phyloP scores from a whole-genome alignment of 2,113 vertebrate genomes.

The Arothron firmamentum region DNA sequence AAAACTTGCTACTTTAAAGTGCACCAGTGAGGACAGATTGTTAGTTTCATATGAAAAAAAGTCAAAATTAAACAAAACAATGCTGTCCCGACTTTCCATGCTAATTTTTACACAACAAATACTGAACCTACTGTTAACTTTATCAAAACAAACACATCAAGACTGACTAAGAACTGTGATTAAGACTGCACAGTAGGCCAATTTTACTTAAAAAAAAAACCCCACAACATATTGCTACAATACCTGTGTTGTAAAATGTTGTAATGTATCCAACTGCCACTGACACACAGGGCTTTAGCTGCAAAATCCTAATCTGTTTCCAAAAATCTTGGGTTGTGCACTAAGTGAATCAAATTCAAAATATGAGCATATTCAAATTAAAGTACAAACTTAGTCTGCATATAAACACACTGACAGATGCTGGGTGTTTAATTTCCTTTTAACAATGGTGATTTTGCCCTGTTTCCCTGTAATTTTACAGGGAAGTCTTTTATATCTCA shows the following conservation, averaged over 20 bases:
- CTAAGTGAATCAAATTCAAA: too few species aligned
- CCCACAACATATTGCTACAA: too few species aligned
- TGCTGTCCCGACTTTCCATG: conserved; percentile 34
- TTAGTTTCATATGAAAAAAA: conserved; percentile 55
- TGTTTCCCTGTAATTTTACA: conserved; percentile 51
- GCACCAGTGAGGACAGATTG: conserved; percentile 41
- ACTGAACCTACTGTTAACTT: not conserved
- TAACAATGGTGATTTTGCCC: conserved; percentile 70
- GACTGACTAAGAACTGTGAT: too few species aligned
- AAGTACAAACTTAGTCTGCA: too few species aligned
- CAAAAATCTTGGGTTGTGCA: too few species aligned
- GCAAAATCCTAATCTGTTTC: too few species aligned
- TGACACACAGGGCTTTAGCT: too few species aligned
- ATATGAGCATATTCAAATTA: too few species aligned
- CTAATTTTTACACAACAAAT: not conserved
- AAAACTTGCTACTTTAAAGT: conserved; percentile 43
- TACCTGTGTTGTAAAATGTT: too few species aligned
- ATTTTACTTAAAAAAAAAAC: too few species aligned
- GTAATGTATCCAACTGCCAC: too few species aligned
- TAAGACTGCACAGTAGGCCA: conserved; percentile 50
- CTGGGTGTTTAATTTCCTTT: conserved; percentile 71
- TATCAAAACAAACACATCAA: conserved; percentile 27
- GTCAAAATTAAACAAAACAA: conserved; percentile 51
- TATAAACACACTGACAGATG: conserved; percentile 1
- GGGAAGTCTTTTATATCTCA: conserved; percentile 49